Base-by-base conservation (phyloP, 2,797 vertebrate genomes). In the Anisognathus igniventris region DNA sequence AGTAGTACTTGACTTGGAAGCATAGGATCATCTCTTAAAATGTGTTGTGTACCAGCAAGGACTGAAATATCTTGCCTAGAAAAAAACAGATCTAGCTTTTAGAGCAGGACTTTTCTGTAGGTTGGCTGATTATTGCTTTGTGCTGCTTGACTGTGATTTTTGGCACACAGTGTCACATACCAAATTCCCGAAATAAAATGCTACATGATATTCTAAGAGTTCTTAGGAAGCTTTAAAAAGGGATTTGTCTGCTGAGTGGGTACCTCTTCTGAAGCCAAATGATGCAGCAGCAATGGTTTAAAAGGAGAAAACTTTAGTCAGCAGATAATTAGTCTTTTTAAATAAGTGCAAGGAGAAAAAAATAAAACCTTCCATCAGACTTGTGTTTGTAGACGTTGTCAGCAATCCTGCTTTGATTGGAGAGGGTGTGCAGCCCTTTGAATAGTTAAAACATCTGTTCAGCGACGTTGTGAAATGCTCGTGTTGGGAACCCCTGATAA, bases 61-160 rank as follows among this genome's bases (percentile, higher is more conserved):
- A 90, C 70, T 75, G 58, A 93, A 97, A 96, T 95, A 88, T 75
- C 78, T 96, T 95, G 92, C 85, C 56, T 79, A 70, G 58, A 60
- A 92, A 79, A 84, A 67, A 37, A 12, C 12, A 39, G 51, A 68
- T 31, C 51, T 73, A 39, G 45, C 28, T 93, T 84, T 91, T 62
- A 80, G 75, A 92, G 37, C 53, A 91, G n/a, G 62, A 72, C 64
- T 91, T 16, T 93, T 96, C 93, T 91, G 97, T 97, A 98, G 97
- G 97, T 96, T 97, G 96, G 96, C 96, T 98, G 98, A 98, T 98
- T 97, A 93, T 90, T 97, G 95, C 97, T 97, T 98, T 97, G 95
- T 96, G 93, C 94, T 85, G 95, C 83, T 67, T 90, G 96, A 97
- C 95, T 98, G 96, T 96, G 96, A 97, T 97, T 97, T 97, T 97